phyloP scores from a whole-genome alignment of 1,140 invertebrate genomes.

The Papilio polyxenes region DNA sequence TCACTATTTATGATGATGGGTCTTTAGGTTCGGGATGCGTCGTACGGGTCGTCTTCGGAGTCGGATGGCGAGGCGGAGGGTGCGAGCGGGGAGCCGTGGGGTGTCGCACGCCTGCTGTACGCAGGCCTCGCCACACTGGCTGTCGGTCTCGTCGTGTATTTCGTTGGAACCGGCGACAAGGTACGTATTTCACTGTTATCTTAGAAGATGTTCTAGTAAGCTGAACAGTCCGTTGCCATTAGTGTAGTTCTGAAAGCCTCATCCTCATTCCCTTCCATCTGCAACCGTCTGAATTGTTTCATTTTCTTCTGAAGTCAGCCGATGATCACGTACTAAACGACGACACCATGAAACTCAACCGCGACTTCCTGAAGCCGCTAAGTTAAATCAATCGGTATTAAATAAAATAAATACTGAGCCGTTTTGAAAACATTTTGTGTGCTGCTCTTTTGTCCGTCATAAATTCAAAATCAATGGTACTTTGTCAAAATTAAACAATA shows the following conservation, averaged over 20 bases:
- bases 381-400: background rate
- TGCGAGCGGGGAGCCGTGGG: slow-evolving; percentile 71
- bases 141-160: slow-evolving; percentile 91
- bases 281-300: too few relatives aligned
- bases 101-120: slow-evolving; percentile 85
- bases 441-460: background rate
- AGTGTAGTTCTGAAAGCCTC: too few relatives aligned
- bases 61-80: slow-evolving; percentile 84
- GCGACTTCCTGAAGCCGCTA: too few relatives aligned
- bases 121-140: slow-evolving; percentile 91
- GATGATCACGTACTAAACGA: too few relatives aligned
- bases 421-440: background rate
- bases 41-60: slow-evolving; percentile 85
- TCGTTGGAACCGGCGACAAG: slow-evolving; percentile 93
- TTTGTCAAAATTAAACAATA: slow-evolving; percentile 24
- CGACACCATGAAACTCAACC: too few relatives aligned
- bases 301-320: too few relatives aligned
- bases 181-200: slow-evolving; percentile 43
- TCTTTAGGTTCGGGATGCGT: slow-evolving; percentile 87
- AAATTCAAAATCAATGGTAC: background rate
- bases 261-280: too few relatives aligned
- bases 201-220: background rate
- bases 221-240: too few relatives aligned
- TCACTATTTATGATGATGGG: slow-evolving; percentile 42
- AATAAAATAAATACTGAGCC: background rate